Base-by-base conservation (phyloP, 2,113 vertebrate genomes). In the Varanus komodoensis region DNA sequence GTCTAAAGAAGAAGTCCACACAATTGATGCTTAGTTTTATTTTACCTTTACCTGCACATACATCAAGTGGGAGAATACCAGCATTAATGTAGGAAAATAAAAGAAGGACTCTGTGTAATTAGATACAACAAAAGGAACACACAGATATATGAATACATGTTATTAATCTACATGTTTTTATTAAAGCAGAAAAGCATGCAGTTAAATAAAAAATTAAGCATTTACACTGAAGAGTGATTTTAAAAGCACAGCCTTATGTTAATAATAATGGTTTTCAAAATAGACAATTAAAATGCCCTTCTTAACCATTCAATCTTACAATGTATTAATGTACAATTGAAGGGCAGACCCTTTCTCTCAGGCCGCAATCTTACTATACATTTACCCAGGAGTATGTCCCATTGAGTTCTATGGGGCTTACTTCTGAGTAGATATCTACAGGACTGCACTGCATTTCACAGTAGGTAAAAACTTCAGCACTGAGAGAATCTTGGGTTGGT, bases 11-110 rank as follows among this genome's bases (percentile, higher is more conserved):
- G 29, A 96, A 96, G 94, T 95, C 93, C 94, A 97, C 85, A 97
- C 92, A 97, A 93, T 96, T 97, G 97, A 12, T 98, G 97, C 97
- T 97, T 89, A 92, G 91, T 93, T 96, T 96, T 88, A 95, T 95
- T 96, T 99, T 99, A 99, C 98, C 98, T 99, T 99, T 98, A 97
- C 96, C 97, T 97, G 97, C 95, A 96, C 97, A 97, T 98, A 98
- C 96, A 97, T 98, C 97, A 97, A 98, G 97, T 97, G n/a, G 97
- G 87, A 95, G 97, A 98, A 98, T 96, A 97, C 95, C 95, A 97
- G 97, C 98, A 98, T 98, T 95, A 96, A 96, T 90, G 96, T 95
- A 92, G 96, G 92, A 96, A 97, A 95, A 97, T 94, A 98, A 96
- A 98, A 98, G 94, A 98, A 98, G 94, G 96, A 97, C 92, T 97